A percentile compares a stretch with the other conserved stretches of the same genome.
These are phyloP conservation scores for Nycteola revayana DNA, from an alignment of 2,888 invertebrate species.

Conservation along the genomic window DNA sequence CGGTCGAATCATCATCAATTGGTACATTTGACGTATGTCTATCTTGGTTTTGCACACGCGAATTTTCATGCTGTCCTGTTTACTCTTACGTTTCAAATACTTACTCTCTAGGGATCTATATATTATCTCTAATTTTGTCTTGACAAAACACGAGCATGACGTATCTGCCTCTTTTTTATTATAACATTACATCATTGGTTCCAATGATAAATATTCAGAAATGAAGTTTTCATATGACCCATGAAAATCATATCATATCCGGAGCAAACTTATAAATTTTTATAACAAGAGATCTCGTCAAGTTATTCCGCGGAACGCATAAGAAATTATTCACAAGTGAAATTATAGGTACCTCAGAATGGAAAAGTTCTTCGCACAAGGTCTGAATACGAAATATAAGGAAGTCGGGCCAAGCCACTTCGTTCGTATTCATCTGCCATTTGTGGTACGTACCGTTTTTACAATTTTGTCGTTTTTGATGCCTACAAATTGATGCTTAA, in stretches of 20 bases:
- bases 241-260: conserved; percentile 21
- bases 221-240: too few relatives aligned
- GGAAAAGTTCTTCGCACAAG: conserved; percentile 39
- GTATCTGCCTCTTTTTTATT: too few relatives aligned
- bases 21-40: too few relatives aligned
- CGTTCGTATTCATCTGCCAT: conserved; percentile 35
- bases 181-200: too few relatives aligned
- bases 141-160: too few relatives aligned
- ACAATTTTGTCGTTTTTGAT: conserved; percentile 20
- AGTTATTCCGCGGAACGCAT: conserved; percentile 39
- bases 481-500: conserved; percentile 27
- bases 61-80: too few relatives aligned
- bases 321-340: conserved; percentile 48
- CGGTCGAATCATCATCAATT: too few relatives aligned
- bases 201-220: too few relatives aligned
- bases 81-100: too few relatives aligned
- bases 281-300: conserved; percentile 37
- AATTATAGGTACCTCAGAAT: conserved; percentile 46
- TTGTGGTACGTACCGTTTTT: conserved; percentile 24
- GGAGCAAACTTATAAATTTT: conserved; percentile 30
- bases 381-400: conserved; percentile 29
- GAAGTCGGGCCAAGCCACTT: conserved; percentile 29
- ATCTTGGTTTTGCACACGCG: too few relatives aligned
- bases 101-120: too few relatives aligned
- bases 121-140: too few relatives aligned